Base-by-base conservation (phyloP, 2,113 vertebrate species). In the Scolopax mira region DNA sequence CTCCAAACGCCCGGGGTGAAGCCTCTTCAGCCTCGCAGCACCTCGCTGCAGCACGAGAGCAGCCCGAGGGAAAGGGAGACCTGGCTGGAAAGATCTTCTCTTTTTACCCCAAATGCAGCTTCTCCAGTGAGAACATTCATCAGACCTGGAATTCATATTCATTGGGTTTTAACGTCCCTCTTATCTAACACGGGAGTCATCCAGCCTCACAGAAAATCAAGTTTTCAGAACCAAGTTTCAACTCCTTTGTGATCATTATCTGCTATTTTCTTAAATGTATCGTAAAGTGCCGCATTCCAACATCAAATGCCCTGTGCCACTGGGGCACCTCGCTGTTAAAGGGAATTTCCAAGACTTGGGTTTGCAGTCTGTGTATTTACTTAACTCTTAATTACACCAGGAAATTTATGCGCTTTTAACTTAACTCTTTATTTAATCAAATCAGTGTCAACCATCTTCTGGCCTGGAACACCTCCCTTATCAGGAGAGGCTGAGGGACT, bases 231-330 rank as follows among this genome's bases (percentile, higher is more conserved):
- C 48, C 35, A 60, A 66, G 31, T 51, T 89, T 71, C 74, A 71
- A 33, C 4, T 31, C 27, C 27, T 87, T 42, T 31, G 58, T 70
- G 81, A 10, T 67, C 41, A 44, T 33, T 74, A 66, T 60, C 81
- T 73, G 57, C 3, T 5, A 27, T 74, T 67, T 87, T 66, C 51
- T 55, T 30, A 8, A 31, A 60, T 4, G 7, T 35, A 75, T 39
- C 1, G 5, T 23, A 14, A 69, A 54, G 48, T 12, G 19, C 5
- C 2, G 0, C 24, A 27, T 31, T 64, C 5, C 12, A 82, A 46
- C 27, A 77, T 19, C 66, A 88, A 79, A 35, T 7, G 28, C 42
- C 27, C 44, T 2, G 1, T 51, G 39, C 25, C 35, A 79, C 66
- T 3, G 42, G 19, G 57, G 9, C 25, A 24, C 6, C 6, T 21